Evolutionary conservation across 2,888 invertebrate species (phyloP).

Genomic region (Limnephilus lunatus): DNA sequence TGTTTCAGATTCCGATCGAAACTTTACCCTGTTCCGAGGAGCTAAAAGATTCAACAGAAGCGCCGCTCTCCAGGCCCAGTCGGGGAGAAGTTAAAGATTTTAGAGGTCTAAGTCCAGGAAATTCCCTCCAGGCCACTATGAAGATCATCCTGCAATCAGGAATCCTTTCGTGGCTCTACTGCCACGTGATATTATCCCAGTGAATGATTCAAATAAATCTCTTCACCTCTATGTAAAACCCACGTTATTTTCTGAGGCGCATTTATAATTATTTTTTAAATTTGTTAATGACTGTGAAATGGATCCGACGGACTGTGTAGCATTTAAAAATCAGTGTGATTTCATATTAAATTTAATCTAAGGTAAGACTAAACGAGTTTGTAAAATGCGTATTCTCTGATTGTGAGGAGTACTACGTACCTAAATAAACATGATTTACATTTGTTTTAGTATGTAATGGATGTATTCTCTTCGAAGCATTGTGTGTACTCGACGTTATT

Average conservation of each 20-base stretch:
- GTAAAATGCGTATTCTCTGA: constrained; percentile 30
- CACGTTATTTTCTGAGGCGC: background rate
- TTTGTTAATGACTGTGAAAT: background rate
- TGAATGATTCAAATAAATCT: background rate
- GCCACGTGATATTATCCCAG: constrained; percentile 23
- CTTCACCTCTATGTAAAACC: background rate
- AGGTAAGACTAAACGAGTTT: background rate
- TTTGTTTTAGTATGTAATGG: background rate
- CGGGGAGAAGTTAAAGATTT: constrained; percentile 65
- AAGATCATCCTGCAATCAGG: constrained; percentile 14
- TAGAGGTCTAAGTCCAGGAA: constrained; percentile 53
- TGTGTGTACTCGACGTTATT: background rate
- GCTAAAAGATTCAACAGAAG: constrained; percentile 79
- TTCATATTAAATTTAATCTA: constrained; percentile 35
- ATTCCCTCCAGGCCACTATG: background rate
- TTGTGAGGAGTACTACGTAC: background rate
- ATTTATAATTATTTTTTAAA: background rate
- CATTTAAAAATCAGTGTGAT: constrained; percentile 46
- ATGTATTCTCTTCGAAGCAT: background rate
- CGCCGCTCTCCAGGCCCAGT: constrained; percentile 64
- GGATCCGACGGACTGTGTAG: constrained; percentile 16
- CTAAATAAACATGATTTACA: background rate
- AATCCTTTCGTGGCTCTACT: constrained; percentile 30
- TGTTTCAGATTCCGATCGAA: constrained; percentile 79
- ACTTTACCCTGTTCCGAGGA: constrained; percentile 80